These are phyloP conservation scores for Noctuana brunneofusca DNA, from an alignment of 2,888 invertebrate species.

Conservation along the genomic window DNA sequence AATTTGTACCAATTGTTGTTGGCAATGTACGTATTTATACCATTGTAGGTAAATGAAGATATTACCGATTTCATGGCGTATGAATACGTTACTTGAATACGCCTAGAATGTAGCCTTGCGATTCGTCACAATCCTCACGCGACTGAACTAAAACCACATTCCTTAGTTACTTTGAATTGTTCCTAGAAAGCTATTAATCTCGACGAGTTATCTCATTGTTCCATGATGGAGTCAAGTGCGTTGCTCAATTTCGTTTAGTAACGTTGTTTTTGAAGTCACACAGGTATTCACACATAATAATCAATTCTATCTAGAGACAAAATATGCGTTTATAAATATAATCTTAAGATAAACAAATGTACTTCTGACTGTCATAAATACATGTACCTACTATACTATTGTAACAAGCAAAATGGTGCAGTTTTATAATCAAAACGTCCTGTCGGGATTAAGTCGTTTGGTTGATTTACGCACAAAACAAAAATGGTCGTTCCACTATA, in stretches of 20 bases:
- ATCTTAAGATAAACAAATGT: no score
- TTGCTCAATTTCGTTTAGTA: background rate
- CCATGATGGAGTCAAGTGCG: background rate
- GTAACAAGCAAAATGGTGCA: no score
- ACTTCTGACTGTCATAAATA: background rate
- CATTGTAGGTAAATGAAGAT: conserved; percentile 10
- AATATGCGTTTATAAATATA: no score
- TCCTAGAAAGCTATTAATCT: conserved; percentile 4
- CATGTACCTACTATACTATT: no score
- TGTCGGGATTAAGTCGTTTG: no score
- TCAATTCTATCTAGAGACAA: background rate
- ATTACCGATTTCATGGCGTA: conserved; percentile 29
- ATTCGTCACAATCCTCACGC: conserved; percentile 21
- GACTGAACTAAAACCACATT: conserved; percentile 15
- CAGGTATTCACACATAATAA: no score
- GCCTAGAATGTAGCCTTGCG: conserved; percentile 3
- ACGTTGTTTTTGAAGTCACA: background rate
- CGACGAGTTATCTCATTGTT: background rate
- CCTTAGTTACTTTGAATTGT: conserved; percentile 9
- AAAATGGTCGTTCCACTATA: no score
- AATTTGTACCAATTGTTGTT: no score
- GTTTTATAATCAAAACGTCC: no score
- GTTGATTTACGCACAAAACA: no score
- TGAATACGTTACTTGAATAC: conserved; percentile 11
- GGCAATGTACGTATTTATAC: background rate